These are phyloP conservation scores for Hyperoplus immaculatus DNA, from an alignment of 2,797 vertebrate genomes.

Conservation along the genomic window DNA sequence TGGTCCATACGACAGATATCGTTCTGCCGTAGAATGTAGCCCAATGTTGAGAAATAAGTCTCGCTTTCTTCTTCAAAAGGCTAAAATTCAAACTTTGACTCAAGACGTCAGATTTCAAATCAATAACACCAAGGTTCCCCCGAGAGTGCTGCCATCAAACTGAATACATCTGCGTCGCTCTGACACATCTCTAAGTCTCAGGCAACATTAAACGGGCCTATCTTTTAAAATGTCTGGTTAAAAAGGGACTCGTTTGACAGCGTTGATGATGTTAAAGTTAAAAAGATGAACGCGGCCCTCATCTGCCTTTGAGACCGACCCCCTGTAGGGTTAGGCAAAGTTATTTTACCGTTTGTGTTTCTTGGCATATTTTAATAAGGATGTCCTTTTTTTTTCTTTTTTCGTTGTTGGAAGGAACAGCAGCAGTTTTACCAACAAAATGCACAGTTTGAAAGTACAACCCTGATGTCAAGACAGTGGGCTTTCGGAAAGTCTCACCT, in stretches of 20 bases:
- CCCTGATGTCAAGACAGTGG: slow-evolving; percentile 1
- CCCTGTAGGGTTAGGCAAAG: slow-evolving; percentile 73
- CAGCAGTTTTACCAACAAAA: slow-evolving; percentile 21
- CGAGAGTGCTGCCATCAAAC: slow-evolving; percentile 83
- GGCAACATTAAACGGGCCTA: slow-evolving; percentile 74
- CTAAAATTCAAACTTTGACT: slow-evolving; percentile 72
- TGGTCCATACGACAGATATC: slow-evolving; percentile 58
- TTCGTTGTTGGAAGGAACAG: slow-evolving; percentile 38
- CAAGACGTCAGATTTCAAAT: slow-evolving; percentile 83
- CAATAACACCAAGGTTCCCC: slow-evolving; percentile 78
- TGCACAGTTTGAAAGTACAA: slow-evolving; percentile 15
- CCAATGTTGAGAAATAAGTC: slow-evolving; percentile 66
- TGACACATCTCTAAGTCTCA: slow-evolving; percentile 72
- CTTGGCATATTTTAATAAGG: slow-evolving; percentile 78
- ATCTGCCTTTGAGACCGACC: slow-evolving; percentile 78
- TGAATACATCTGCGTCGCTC: slow-evolving; percentile 77
- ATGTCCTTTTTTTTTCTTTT: slow-evolving; percentile 37
- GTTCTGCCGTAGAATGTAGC: slow-evolving; percentile 62
- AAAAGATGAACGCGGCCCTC: slow-evolving; percentile 74
- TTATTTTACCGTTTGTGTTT: slow-evolving; percentile 76
- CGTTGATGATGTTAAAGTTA: slow-evolving; percentile 82
- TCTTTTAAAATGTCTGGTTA: slow-evolving; percentile 71
- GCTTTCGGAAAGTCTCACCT: slow-evolving; percentile 32
- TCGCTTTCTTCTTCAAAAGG: slow-evolving; percentile 69
- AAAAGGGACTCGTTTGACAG: slow-evolving; percentile 83